phyloP scores from a whole-genome alignment of 2,888 invertebrate genomes.

The Rhyacophila evoluta region DNA sequence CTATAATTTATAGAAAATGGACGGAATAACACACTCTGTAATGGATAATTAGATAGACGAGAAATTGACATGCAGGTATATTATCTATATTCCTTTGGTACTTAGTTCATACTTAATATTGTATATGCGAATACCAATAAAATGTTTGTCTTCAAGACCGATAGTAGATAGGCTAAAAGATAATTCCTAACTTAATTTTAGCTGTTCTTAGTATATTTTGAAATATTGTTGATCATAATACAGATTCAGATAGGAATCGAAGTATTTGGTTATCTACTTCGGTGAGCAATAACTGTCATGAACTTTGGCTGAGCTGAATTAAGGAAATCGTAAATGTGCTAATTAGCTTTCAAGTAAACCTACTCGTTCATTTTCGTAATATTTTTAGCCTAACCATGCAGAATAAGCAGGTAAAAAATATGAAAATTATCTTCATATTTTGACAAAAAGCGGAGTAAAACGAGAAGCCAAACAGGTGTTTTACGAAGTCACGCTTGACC shows the following conservation, averaged over 20 bases:
- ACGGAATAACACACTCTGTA: not conserved
- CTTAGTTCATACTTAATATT: too few relatives aligned
- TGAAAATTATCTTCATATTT: conserved; percentile 16
- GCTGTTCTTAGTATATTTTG: too few relatives aligned
- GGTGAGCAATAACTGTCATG: too few relatives aligned
- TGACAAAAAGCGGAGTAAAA: not conserved
- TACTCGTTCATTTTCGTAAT: not conserved
- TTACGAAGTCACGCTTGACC: conserved; percentile 19
- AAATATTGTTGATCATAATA: too few relatives aligned
- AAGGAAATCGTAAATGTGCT: not conserved
- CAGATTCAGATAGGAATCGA: too few relatives aligned
- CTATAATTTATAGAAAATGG: not conserved
- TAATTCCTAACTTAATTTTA: too few relatives aligned
- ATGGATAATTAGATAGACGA: not conserved
- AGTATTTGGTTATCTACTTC: too few relatives aligned
- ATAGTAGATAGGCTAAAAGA: too few relatives aligned
- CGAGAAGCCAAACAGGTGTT: conserved; percentile 18
- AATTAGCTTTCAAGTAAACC: not conserved
- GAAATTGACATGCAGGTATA: not conserved
- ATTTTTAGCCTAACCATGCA: not conserved
- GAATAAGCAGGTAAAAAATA: not conserved
- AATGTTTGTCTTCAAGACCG: too few relatives aligned
- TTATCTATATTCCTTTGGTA: not conserved
- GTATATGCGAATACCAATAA: too few relatives aligned
- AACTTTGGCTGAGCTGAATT: too few relatives aligned